Conservation (phyloP, 92 coral and sea anemone species). For the Zoanthus solanderi region DNA sequence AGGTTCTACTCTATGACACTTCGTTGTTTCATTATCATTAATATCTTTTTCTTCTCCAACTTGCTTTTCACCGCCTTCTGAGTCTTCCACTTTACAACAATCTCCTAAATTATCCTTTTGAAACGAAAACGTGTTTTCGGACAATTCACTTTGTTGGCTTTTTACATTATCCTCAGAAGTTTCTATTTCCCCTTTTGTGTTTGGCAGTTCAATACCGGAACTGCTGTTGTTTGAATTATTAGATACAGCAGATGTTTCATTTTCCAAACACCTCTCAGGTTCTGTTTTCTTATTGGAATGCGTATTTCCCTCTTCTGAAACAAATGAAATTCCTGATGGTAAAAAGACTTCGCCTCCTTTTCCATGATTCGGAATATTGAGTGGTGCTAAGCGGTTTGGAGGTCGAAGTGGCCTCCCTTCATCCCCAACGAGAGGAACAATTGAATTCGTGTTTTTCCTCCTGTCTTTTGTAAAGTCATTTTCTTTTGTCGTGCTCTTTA, state of each 20-base stretch:
- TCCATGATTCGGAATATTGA: background rate
- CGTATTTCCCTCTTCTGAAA: background rate
- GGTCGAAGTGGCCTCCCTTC: background rate
- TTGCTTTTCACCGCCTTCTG: background rate
- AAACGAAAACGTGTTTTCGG: background rate
- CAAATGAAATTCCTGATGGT: background rate
- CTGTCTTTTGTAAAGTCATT: background rate
- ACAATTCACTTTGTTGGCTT: background rate
- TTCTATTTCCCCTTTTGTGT: background rate
- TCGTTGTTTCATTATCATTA: background rate
- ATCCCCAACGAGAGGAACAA: background rate
- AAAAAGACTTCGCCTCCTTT: background rate
- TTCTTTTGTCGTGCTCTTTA: background rate
- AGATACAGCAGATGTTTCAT: background rate
- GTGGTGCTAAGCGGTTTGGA: slow-evolving; percentile 12
- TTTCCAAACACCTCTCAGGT: background rate
- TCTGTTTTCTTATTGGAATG: background rate
- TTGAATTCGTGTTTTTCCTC: background rate
- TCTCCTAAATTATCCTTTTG: background rate
- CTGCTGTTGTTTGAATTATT: background rate
- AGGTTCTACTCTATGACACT: background rate
- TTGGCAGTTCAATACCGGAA: background rate
- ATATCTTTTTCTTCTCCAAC: background rate
- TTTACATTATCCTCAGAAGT: background rate
- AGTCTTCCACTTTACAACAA: background rate